Conservation (phyloP, 2,888 invertebrate genomes). For the Machimus rusticus region DNA sequence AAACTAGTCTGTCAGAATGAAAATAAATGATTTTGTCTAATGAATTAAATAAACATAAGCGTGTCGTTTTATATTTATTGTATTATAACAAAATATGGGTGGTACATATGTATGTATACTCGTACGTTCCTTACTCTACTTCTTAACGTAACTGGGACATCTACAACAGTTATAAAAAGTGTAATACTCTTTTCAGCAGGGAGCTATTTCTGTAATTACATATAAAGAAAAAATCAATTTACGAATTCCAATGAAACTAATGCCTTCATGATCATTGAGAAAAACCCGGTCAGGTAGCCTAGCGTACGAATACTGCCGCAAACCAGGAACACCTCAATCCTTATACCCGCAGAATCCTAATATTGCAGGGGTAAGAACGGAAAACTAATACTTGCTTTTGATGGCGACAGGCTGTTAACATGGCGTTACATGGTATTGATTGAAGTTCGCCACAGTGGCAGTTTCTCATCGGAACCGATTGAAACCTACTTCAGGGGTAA, state of each 20-base stretch:
- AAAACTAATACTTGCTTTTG: background rate
- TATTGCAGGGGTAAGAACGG: background rate
- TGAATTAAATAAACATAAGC: too few relatives aligned
- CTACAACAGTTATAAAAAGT: too few relatives aligned
- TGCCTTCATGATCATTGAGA: constrained; percentile 8
- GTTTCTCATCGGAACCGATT: too few relatives aligned
- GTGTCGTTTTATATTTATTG: too few relatives aligned
- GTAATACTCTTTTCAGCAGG: background rate
- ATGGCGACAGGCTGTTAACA: background rate
- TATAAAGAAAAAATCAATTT: constrained; percentile 40
- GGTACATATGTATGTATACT: too few relatives aligned
- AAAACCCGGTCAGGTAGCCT: background rate
- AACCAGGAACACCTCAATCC: background rate
- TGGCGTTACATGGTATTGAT: background rate
- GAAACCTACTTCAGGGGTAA: background rate
- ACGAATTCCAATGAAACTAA: constrained; percentile 5
- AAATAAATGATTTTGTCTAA: too few relatives aligned
- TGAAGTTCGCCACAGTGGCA: background rate
- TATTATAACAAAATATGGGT: too few relatives aligned
- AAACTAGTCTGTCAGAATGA: too few relatives aligned
- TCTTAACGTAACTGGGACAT: too few relatives aligned
- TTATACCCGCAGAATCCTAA: background rate
- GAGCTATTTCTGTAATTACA: background rate
- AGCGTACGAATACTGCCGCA: background rate
- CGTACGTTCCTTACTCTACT: too few relatives aligned